Base-by-base conservation (phyloP, 2,888 invertebrate genomes). In the Plagodis pulveraria region DNA sequence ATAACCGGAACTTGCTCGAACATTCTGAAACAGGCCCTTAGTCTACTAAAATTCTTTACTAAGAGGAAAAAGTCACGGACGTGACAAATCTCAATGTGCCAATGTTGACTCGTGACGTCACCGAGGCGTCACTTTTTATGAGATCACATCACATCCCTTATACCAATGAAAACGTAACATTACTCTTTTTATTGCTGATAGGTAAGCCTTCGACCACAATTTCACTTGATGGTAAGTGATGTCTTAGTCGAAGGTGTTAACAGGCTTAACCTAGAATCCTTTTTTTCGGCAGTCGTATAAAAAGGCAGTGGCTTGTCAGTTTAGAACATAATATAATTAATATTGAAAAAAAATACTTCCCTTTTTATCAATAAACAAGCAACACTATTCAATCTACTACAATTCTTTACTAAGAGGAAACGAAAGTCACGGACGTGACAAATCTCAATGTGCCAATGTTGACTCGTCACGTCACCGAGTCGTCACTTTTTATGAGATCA, bases 401-500 rank as follows among this genome's bases (percentile, higher is more conserved):
- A 44, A 12, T 22, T 6, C 48, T 46, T 49, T 40, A 45, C 52
- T 36, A 33, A 45, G 48, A 41, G 51, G 32, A 51, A 46, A 8
- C 33, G 45, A 35, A 57, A 11, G 41, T 0, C 22, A 6, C 11
- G 34, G 9, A 58, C 58, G 52, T 46, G 46, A 50, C 50, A 43
- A 46, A 51, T 53, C 53, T 50, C 53, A 58, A 61, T 62, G 62
- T 56, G 56, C 51, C 47, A 43, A 45, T 53, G 61, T 54, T 50
- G 43, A 33, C 44, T 9, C 40, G 58, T 42, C 56, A 56, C 56
- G 50, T 50, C 50, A 51, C 46, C 32, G 12, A 50, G 32, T 22
- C 60, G 55, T 56, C 60, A 60, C 51, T 52, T 56, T 58, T 60
- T 60, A 60, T 52, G 60, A 56, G 51, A 60, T 60, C 56, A 60